Base-by-base conservation (phyloP, 2,113 vertebrate species). In the Tylochromis polylepis region DNA sequence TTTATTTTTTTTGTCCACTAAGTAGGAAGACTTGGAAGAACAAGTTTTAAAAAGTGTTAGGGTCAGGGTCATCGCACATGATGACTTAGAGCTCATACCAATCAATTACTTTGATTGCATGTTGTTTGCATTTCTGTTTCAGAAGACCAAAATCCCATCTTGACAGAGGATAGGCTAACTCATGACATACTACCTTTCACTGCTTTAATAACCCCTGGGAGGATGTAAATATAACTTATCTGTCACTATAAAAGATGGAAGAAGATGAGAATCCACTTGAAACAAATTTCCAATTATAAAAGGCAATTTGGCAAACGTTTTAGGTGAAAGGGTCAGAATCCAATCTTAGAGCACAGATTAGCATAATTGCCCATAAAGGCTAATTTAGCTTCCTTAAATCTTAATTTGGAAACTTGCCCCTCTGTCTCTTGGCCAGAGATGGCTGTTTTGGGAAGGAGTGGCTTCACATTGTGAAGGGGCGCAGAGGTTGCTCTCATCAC, bases 281-380 rank as follows among this genome's bases (percentile, higher is more conserved):
- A 87, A 79, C 79, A 82, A 85, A 91, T 94, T 95, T 95, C 93
- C 92, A 94, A 95, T 95, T 94, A 90, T 93, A 94, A 84, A 91
- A 89, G 85, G 87, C 89, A 93, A 94, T 94, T 95, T 93, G 81
- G 85, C 58, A 67, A 84, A 81, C 67, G 49, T 88, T 93, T 90
- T 89, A 87, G 92, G 89, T 79, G 83, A 92, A 92, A 93, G 88
- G 92, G 90, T 82, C 67, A 49, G 83, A 93, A 91, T 93, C 87
- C 88, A 93, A 89, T 95, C 90, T 91, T 81, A 75, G 83, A 84
- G 77, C 57, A 31, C 24, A 81, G 49, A 94, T 96, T 93, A 93
- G 90, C 94, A 95, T 95, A 95, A 95, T 93, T 94, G 90, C 85
- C 77, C 59, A 92, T 94, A 90, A 94, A 94, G 87, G 82, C 72